phyloP scores from a whole-genome alignment of 2,113 vertebrate genomes.

The Psophia crepitans region DNA sequence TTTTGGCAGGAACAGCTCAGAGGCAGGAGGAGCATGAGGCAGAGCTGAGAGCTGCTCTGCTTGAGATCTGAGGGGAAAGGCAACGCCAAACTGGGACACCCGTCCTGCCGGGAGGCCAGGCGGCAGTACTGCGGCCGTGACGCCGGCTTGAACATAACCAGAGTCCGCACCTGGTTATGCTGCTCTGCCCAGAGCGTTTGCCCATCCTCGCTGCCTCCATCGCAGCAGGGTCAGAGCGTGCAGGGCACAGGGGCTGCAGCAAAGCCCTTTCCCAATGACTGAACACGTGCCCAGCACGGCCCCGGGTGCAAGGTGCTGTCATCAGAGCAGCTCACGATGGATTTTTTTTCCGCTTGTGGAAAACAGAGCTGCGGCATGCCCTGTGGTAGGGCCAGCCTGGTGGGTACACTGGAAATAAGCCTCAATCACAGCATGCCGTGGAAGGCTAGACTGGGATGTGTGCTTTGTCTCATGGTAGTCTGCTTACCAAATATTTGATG shows the following conservation, averaged over 20 bases:
- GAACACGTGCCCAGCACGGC: rapidly evolving
- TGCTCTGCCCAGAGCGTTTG: rapidly evolving
- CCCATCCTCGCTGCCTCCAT: neutral
- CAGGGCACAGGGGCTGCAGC: neutral
- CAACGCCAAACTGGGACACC: neutral
- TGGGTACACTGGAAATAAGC: neutral
- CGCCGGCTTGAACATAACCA: neutral
- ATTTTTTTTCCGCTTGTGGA: rapidly evolving
- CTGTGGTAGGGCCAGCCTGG: neutral
- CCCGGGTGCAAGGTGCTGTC: neutral
- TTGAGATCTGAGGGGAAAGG: neutral
- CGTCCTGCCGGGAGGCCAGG: neutral
- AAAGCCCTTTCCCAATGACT: neutral
- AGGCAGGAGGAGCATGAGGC: neutral
- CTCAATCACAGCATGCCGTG: rapidly evolving
- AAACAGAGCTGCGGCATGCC: neutral
- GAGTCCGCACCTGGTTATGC: neutral
- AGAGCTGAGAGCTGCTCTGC: neutral
- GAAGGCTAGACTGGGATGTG: neutral
- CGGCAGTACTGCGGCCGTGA: rapidly evolving
- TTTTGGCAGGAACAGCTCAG: neutral
- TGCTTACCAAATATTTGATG: neutral
- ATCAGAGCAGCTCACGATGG: rapidly evolving
- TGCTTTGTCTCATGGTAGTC: neutral
- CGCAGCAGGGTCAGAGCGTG: rapidly evolving